phyloP scores from a whole-genome alignment of 1,140 invertebrate genomes.

The Hypsibius dujardini region DNA sequence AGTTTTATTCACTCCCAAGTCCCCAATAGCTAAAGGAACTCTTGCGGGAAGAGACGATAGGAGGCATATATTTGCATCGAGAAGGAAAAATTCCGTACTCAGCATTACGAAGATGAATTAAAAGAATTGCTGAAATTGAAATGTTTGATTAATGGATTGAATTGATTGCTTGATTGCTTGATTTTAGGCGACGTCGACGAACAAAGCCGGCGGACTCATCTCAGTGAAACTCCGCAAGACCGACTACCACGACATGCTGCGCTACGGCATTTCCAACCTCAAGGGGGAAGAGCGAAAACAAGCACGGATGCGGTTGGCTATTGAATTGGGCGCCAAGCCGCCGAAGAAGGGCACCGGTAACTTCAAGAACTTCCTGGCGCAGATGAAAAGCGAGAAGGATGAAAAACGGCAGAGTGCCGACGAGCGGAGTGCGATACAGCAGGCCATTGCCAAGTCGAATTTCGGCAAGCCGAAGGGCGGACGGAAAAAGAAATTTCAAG shows the following conservation, averaged over 20 bases:
- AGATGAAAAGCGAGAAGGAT: neutral
- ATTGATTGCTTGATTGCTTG: no score
- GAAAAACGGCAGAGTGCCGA: neutral
- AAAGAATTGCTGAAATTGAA: neutral
- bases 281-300: neutral
- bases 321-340: constrained; percentile 1
- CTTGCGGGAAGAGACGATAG: no score
- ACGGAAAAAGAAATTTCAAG: neutral
- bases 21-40: no score
- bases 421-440: neutral
- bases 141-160: no score
- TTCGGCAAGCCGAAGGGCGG: neutral
- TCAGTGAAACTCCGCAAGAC: neutral
- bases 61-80: no score
- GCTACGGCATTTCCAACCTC: neutral
- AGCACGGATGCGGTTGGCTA: neutral
- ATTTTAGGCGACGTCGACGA: no score
- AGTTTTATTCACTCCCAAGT: no score
- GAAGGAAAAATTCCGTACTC: neutral
- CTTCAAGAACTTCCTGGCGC: constrained; percentile 10
- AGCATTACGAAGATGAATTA: neutral
- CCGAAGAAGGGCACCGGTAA: neutral
- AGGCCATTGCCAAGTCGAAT: neutral
- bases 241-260: constrained; percentile 15
- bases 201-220: neutral